These are phyloP conservation scores for Zenarchopterus dispar DNA, from an alignment of 2,797 vertebrate genomes.

Conservation along the genomic window DNA sequence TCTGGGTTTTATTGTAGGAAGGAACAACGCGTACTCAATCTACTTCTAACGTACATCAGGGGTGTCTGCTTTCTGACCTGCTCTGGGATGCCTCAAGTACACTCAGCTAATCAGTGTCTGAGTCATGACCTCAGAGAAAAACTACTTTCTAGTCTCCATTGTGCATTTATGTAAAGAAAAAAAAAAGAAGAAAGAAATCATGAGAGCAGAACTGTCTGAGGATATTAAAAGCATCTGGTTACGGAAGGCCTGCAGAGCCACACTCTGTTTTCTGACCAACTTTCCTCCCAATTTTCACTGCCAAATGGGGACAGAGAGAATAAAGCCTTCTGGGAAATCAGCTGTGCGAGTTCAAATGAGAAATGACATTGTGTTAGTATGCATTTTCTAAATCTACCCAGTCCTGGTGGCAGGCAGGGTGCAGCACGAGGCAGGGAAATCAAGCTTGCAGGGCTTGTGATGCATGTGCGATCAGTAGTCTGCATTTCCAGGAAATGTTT, in stretches of 20 bases:
- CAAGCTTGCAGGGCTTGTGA: conserved; percentile 28
- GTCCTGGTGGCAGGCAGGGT: conserved; percentile 11
- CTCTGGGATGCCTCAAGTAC: no score
- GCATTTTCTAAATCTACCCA: conserved; percentile 38
- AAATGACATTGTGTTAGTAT: conserved; percentile 41
- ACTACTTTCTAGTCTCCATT: conserved; percentile 14
- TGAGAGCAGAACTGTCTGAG: conserved; percentile 1
- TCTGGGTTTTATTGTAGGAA: no score
- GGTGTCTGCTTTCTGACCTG: no score
- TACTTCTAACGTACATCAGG: no score
- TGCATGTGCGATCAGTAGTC: conserved; percentile 15
- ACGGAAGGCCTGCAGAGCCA: conserved; percentile 15
- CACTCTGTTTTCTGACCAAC: conserved; percentile 39
- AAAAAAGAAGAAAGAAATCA: conserved; percentile 5
- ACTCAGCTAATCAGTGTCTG: no score
- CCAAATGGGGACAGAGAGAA: conserved; percentile 50
- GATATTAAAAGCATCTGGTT: conserved; percentile 27
- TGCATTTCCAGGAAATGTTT: conserved; percentile 64
- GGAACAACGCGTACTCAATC: no score
- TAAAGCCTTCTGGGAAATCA: conserved; percentile 63
- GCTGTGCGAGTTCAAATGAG: conserved; percentile 41
- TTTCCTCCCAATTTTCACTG: conserved; percentile 41
- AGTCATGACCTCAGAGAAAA: no score
- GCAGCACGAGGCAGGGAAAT: conserved; percentile 21
- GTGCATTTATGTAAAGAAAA: conserved; percentile 23